Evolutionary conservation across 2,113 vertebrate species (phyloP).

Genomic region (Stercorarius parasiticus): DNA sequence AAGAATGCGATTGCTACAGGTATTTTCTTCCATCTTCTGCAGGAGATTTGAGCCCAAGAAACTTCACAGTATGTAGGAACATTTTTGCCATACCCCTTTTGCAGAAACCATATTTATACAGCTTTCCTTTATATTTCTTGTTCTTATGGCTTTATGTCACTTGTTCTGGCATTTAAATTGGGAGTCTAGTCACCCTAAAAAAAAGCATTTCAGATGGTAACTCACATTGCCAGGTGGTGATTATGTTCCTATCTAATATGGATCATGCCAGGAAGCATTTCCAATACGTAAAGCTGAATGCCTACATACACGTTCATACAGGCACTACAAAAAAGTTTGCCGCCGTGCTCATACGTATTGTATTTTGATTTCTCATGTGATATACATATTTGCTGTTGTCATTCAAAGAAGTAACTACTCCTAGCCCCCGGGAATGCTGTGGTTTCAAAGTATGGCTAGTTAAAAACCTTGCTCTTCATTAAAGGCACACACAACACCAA

Average conservation of each 20-base stretch:
- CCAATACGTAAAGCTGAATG: background rate
- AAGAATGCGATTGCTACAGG: background rate
- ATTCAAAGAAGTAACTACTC: background rate
- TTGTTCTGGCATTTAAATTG: background rate
- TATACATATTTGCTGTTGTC: background rate
- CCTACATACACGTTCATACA: background rate
- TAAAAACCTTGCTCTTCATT: background rate
- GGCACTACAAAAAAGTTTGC: background rate
- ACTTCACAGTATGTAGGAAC: background rate
- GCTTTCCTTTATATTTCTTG: background rate
- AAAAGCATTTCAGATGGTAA: background rate
- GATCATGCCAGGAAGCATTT: background rate
- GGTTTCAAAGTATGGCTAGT: background rate
- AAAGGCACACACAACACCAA: background rate
- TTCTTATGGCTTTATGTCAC: background rate
- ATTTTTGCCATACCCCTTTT: background rate
- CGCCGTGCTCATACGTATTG: fast-evolving
- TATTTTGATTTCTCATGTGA: background rate
- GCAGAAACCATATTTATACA: background rate
- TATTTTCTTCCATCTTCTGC: background rate
- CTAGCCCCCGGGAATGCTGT: background rate
- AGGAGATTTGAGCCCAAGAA: background rate
- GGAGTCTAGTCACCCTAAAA: background rate
- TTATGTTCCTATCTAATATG: background rate
- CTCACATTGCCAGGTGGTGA: background rate